Evolutionary conservation across 2,888 invertebrate genomes (phyloP).

Genomic region (Macrophya alboannulata): DNA sequence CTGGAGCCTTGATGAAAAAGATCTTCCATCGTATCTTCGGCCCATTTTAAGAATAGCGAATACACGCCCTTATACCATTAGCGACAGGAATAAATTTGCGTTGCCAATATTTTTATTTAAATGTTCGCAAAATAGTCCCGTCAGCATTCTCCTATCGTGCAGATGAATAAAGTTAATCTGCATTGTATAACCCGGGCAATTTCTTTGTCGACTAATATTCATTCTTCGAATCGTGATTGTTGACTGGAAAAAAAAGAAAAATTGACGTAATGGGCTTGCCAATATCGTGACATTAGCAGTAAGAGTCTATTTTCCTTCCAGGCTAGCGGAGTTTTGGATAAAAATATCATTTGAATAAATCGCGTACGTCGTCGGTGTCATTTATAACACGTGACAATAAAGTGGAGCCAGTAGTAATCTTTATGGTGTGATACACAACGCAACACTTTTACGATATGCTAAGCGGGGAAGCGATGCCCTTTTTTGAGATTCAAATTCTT

Average conservation of each 20-base stretch:
- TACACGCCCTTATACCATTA: slow-evolving; percentile 41
- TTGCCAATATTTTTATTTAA: slow-evolving; percentile 47
- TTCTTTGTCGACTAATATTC: background rate
- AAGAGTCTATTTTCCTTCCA: slow-evolving; percentile 71
- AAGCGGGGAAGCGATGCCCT: slow-evolving; percentile 65
- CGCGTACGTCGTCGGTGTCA: slow-evolving; percentile 71
- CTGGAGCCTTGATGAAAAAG: slow-evolving; percentile 9
- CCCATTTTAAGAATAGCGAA: slow-evolving; percentile 31
- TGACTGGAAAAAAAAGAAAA: background rate
- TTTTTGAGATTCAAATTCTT: slow-evolving; percentile 67
- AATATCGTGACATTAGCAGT: slow-evolving; percentile 72
- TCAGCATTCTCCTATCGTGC: background rate
- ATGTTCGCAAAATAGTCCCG: background rate
- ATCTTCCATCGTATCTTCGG: slow-evolving; percentile 36
- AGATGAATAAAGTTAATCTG: background rate
- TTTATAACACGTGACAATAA: slow-evolving; percentile 80
- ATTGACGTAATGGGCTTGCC: slow-evolving; percentile 61
- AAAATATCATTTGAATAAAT: slow-evolving; percentile 78
- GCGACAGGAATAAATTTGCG: slow-evolving; percentile 38
- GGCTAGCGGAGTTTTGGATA: slow-evolving; percentile 75
- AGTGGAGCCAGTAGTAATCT: slow-evolving; percentile 76
- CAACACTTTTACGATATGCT: slow-evolving; percentile 74
- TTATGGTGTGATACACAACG: slow-evolving; percentile 75
- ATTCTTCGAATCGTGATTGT: background rate
- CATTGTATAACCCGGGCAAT: background rate